phyloP scores from a whole-genome alignment of 2,797 vertebrate species.

The Pantherophis alleghaniensis region DNA sequence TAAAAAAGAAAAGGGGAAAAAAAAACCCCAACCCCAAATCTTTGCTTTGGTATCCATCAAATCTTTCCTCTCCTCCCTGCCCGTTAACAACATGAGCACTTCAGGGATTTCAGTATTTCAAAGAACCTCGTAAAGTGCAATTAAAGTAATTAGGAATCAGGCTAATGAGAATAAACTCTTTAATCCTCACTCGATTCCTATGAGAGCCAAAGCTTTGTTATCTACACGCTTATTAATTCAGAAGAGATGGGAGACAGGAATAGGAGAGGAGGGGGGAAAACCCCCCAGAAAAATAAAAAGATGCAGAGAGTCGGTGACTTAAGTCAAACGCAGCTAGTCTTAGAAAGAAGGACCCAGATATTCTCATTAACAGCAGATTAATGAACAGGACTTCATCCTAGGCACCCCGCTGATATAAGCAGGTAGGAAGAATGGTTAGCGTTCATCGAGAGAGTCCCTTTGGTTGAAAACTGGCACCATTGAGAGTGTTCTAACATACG shows the following conservation, averaged over 20 bases:
- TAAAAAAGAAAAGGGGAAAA: too few relatives aligned
- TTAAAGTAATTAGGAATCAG: background rate
- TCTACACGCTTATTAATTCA: conserved; percentile 16
- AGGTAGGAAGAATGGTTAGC: background rate
- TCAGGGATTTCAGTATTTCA: background rate
- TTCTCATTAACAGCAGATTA: background rate
- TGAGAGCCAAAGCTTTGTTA: background rate
- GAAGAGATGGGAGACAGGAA: too few relatives aligned
- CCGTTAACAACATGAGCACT: background rate
- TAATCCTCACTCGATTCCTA: background rate
- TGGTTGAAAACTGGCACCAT: too few relatives aligned
- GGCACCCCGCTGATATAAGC: background rate
- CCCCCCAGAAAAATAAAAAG: background rate
- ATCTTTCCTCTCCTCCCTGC: background rate
- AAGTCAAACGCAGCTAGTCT: background rate
- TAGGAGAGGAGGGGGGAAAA: too few relatives aligned
- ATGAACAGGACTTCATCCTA: background rate
- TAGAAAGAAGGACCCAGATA: background rate
- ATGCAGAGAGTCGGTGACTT: background rate
- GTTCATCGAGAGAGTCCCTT: too few relatives aligned
- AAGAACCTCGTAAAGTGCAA: background rate
- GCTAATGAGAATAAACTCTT: conserved; percentile 4
- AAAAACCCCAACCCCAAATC: too few relatives aligned
- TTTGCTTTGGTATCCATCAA: background rate
- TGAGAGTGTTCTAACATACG: too few relatives aligned